Percentiles rank a stretch among this genome's conserved stretches.
phyloP scores from a whole-genome alignment of 2,888 invertebrate species.

The Dugesia japonica region DNA sequence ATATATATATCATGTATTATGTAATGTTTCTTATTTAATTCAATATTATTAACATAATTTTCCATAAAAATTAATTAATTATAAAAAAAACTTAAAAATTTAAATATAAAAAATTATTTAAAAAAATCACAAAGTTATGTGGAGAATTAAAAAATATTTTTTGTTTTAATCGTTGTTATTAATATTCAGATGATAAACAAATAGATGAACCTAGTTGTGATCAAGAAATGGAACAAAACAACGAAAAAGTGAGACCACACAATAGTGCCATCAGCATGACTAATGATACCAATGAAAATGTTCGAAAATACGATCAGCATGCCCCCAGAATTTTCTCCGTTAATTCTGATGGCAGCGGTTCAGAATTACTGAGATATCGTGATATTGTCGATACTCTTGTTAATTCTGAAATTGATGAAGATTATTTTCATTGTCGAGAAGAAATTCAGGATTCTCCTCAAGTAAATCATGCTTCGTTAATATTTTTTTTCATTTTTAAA shows the following conservation, averaged over 20 bases:
- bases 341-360: constrained; percentile 44
- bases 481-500: no score
- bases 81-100: no score
- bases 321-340: constrained; percentile 45
- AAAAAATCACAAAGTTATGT: no score
- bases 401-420: constrained; percentile 42
- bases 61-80: no score
- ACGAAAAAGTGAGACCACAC: neutral
- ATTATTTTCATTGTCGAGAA: constrained; percentile 43
- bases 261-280: neutral
- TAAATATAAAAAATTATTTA: no score
- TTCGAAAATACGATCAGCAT: constrained; percentile 38
- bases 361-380: constrained; percentile 43
- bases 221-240: neutral
- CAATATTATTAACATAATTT: no score
- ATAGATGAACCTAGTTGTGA: neutral
- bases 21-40: no score
- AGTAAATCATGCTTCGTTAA: neutral
- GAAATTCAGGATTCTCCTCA: constrained; percentile 43
- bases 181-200: no score
- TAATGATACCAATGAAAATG: neutral
- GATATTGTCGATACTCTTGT: constrained; percentile 44
- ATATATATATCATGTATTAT: no score
- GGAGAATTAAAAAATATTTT: no score
- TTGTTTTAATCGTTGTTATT: no score